phyloP scores from a whole-genome alignment of 2,113 vertebrate species.

The Gambusia holbrooki region DNA sequence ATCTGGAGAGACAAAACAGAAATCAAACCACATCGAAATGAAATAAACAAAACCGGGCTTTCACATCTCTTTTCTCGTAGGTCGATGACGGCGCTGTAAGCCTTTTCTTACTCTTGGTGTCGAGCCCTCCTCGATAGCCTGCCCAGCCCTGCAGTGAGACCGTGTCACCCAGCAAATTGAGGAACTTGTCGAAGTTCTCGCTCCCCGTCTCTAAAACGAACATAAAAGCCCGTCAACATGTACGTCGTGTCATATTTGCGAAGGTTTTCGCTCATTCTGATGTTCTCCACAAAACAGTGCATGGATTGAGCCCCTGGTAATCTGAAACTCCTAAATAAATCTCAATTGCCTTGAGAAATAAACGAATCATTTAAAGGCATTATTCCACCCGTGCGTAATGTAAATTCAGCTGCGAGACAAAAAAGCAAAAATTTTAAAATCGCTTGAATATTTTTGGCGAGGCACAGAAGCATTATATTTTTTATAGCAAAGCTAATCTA shows the following conservation, averaged over 20 bases:
- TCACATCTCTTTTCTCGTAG: too few relatives aligned
- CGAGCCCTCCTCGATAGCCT: slow-evolving; percentile 95
- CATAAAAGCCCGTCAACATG: not conserved
- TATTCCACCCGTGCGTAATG: not conserved
- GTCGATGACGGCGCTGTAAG: too few relatives aligned
- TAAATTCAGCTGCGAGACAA: not conserved
- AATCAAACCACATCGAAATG: not conserved
- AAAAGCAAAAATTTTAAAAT: not conserved
- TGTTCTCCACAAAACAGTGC: not conserved
- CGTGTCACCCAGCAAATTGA: slow-evolving; percentile 90
- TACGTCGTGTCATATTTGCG: not conserved
- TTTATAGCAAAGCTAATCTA: too few relatives aligned
- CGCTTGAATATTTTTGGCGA: not conserved
- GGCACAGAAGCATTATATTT: not conserved
- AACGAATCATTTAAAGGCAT: not conserved
- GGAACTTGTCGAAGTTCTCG: slow-evolving; percentile 91
- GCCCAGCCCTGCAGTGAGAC: slow-evolving; percentile 95
- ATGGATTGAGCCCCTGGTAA: not conserved
- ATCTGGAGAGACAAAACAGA: slow-evolving; percentile 79
- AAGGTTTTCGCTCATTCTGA: not conserved
- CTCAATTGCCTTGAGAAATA: not conserved
- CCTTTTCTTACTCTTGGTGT: slow-evolving; percentile 93
- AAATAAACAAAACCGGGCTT: not conserved
- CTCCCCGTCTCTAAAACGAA: slow-evolving; percentile 88
- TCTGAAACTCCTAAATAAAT: not conserved